A percentile compares a stretch with the other conserved stretches of the same genome.
phyloP scores from a whole-genome alignment of 2,888 invertebrate genomes.

The Cryptus armator region DNA sequence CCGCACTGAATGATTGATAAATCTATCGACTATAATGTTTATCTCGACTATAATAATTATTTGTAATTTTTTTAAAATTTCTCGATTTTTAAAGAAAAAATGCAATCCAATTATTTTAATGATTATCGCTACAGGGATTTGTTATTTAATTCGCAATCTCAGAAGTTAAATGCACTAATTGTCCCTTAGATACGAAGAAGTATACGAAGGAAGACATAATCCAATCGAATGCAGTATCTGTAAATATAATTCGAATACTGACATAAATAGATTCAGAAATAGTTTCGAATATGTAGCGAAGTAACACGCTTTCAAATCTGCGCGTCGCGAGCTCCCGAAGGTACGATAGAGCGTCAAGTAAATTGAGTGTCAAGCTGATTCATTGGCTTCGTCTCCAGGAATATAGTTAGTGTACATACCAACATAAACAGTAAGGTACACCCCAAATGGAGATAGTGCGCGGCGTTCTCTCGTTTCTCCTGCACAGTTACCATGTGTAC shows the following conservation, averaged over 20 bases:
- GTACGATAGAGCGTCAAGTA: slow-evolving; percentile 59
- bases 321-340: slow-evolving; percentile 11
- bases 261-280: too few relatives aligned
- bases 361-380: slow-evolving; percentile 66
- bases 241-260: background rate
- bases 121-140: too few relatives aligned
- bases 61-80: too few relatives aligned
- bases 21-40: too few relatives aligned
- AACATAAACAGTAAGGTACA: slow-evolving; percentile 4
- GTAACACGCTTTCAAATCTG: background rate
- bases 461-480: slow-evolving; percentile 39
- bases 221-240: background rate
- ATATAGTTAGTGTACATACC: slow-evolving; percentile 59
- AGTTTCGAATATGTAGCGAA: background rate
- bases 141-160: too few relatives aligned
- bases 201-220: too few relatives aligned
- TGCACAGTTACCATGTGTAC: slow-evolving; percentile 32
- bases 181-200: too few relatives aligned
- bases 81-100: too few relatives aligned
- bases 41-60: too few relatives aligned
- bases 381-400: slow-evolving; percentile 54
- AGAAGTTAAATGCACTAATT: too few relatives aligned
- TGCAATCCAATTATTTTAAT: too few relatives aligned
- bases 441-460: slow-evolving; percentile 51
- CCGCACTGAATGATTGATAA: too few relatives aligned